Evolutionary conservation across 2,888 invertebrate genomes (phyloP).

Genomic region (Oegoconia quadripuncta): DNA sequence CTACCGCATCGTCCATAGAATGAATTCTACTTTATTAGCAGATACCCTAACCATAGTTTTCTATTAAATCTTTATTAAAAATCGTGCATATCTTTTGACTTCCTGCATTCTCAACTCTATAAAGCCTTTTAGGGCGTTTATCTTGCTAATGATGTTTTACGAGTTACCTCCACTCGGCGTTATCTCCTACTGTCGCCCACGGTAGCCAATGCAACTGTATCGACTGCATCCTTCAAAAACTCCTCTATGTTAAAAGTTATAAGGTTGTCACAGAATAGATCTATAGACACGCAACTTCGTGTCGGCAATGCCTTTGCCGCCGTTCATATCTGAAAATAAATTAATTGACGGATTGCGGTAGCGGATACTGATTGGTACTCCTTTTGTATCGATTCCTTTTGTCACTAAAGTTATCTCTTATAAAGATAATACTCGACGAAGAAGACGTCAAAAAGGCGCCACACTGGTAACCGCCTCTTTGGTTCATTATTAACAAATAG

Average conservation of each 20-base stretch:
- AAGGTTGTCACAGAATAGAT: constrained; percentile 28
- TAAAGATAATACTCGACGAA: constrained; percentile 28
- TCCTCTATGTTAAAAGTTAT: constrained; percentile 28
- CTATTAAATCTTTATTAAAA: constrained; percentile 42
- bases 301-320: constrained; percentile 58
- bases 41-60: too few relatives aligned
- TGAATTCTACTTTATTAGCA: too few relatives aligned
- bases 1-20: too few relatives aligned
- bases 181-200: constrained; percentile 65
- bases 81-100: constrained; percentile 43
- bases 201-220: constrained; percentile 51
- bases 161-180: constrained; percentile 55
- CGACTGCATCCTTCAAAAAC: constrained; percentile 20
- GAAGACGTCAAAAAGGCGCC: too few relatives aligned
- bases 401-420: constrained; percentile 48
- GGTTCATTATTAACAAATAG: constrained; percentile 1
- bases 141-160: constrained; percentile 77
- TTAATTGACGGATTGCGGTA: constrained; percentile 72
- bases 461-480: too few relatives aligned
- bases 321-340: constrained; percentile 59
- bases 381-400: constrained; percentile 63
- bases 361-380: constrained; percentile 48
- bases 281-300: constrained; percentile 41
- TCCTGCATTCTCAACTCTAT: constrained; percentile 52
- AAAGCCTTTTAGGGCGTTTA: constrained; percentile 66